Evolutionary conservation across 2,797 vertebrate genomes (phyloP).

Genomic region (Myotis planiceps): DNA sequence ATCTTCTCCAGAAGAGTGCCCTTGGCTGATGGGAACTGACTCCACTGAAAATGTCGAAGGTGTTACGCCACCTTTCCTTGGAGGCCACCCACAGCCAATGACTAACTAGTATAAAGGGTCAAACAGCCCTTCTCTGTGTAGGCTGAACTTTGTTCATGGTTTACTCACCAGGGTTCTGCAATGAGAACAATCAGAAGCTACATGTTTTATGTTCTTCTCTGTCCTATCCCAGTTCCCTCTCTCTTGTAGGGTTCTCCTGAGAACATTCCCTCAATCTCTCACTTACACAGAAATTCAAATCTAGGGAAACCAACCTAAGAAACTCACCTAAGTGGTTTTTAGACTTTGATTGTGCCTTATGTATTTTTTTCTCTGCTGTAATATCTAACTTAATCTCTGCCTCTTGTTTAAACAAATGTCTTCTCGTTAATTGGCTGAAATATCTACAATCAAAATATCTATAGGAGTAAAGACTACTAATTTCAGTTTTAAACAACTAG

Average conservation of each 20-base stretch:
- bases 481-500: constrained; percentile 4
- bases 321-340: background rate
- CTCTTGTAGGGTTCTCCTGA: background rate
- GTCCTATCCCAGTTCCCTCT: background rate
- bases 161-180: background rate
- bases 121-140: background rate
- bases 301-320: background rate
- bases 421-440: background rate
- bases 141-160: background rate
- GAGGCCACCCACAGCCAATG: background rate
- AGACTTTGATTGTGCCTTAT: background rate
- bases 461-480: background rate
- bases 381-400: background rate
- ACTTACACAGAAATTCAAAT: background rate
- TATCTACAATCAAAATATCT: background rate
- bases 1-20: background rate
- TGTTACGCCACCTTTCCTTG: background rate
- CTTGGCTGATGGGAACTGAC: background rate
- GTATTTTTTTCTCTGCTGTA: background rate
- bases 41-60: background rate
- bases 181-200: background rate
- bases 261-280: background rate
- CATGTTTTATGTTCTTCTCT: background rate
- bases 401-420: background rate
- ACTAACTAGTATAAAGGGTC: background rate